phyloP scores from a whole-genome alignment of 2,888 invertebrate genomes.

The Camponotus fellah region DNA sequence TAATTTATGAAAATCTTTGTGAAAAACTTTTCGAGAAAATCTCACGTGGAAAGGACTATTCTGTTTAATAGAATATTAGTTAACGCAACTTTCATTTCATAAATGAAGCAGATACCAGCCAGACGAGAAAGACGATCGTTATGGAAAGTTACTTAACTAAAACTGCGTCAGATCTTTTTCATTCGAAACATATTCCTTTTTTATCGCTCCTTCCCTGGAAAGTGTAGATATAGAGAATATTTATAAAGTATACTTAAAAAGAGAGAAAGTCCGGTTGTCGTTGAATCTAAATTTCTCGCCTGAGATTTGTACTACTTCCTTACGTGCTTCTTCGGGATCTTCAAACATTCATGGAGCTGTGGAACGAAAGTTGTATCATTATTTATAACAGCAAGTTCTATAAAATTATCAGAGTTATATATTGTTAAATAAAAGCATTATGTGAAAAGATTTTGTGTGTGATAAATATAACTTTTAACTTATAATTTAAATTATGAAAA shows the following conservation, averaged over 20 bases:
- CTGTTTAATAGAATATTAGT: background rate
- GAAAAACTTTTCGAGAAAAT: slow-evolving; percentile 14
- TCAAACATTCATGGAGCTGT: slow-evolving; percentile 18
- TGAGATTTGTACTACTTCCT: slow-evolving; percentile 20
- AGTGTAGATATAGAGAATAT: slow-evolving; percentile 10
- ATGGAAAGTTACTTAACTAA: background rate
- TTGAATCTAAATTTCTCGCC: slow-evolving; percentile 10
- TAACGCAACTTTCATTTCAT: background rate
- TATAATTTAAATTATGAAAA: background rate
- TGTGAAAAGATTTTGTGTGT: background rate
- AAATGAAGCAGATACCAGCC: slow-evolving; percentile 1
- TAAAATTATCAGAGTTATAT: background rate
- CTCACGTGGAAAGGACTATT: background rate
- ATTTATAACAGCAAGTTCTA: slow-evolving; percentile 8
- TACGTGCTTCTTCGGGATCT: background rate
- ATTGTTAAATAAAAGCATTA: background rate
- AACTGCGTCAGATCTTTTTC: background rate
- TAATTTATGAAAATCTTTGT: slow-evolving; percentile 30
- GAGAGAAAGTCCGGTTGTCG: background rate
- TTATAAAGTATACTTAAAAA: background rate
- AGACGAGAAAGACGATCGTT: background rate
- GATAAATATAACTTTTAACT: background rate
- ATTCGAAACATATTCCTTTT: slow-evolving; percentile 4
- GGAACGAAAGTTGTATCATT: background rate
- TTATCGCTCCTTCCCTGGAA: background rate